Conservation (phyloP, 2,888 invertebrate genomes). For the Nemurella pictetii region DNA sequence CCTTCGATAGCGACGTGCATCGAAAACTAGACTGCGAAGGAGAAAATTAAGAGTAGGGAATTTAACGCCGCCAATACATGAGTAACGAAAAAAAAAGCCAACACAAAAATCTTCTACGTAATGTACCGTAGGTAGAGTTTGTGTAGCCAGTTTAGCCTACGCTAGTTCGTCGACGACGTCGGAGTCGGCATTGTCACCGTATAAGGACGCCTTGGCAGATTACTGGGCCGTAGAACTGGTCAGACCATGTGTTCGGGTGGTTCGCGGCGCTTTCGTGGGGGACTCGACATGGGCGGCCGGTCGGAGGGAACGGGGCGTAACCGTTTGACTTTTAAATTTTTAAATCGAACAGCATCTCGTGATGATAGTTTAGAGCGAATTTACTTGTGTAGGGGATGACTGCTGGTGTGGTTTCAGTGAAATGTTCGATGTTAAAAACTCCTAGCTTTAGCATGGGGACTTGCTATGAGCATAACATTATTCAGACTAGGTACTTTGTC, state of each 20-base stretch:
- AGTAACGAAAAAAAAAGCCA: neutral
- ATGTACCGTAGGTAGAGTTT: neutral
- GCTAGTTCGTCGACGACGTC: neutral
- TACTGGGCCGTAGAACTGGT: neutral
- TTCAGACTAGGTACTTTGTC: too few species aligned
- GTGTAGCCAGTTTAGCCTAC: neutral
- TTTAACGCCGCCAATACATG: neutral
- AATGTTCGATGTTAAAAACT: too few species aligned
- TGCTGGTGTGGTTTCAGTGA: too few species aligned
- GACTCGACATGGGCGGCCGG: neutral
- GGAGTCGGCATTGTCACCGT: neutral
- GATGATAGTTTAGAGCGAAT: too few species aligned
- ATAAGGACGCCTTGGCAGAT: neutral
- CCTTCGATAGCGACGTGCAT: neutral
- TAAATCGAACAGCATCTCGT: too few species aligned
- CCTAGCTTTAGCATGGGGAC: too few species aligned
- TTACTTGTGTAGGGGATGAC: too few species aligned
- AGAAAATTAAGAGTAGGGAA: neutral
- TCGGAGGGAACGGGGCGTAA: neutral
- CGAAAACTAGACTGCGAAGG: neutral
- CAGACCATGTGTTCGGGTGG: neutral
- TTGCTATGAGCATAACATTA: too few species aligned
- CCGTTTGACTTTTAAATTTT: neutral
- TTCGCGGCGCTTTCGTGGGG: neutral
- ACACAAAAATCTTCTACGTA: neutral